A percentile compares a stretch with the other conserved stretches of the same genome.
Evolutionary conservation across 1,140 invertebrate genomes (phyloP).

Genomic region (Achatina immaculata): DNA sequence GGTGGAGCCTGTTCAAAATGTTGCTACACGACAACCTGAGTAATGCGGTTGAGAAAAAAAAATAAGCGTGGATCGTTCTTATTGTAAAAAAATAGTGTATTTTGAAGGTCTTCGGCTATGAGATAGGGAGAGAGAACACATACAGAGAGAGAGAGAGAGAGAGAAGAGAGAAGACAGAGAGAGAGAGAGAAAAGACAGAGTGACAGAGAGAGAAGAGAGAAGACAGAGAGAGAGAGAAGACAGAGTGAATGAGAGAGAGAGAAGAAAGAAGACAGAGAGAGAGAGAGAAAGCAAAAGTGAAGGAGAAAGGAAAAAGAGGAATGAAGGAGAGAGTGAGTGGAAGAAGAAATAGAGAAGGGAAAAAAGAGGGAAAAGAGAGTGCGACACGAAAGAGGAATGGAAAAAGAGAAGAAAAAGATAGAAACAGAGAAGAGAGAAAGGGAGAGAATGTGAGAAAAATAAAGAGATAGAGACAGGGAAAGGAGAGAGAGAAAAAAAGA

Average conservation of each 20-base stretch:
- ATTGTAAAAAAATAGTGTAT: no score
- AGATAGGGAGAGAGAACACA: not conserved
- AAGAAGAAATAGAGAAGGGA: no score
- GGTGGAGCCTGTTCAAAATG: no score
- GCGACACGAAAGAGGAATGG: slow-evolving; percentile 57
- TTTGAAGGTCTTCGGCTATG: no score
- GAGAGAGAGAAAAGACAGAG: slow-evolving; percentile 67
- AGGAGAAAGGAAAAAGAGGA: slow-evolving; percentile 56
- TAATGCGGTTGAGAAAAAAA: no score
- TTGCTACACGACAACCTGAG: no score
- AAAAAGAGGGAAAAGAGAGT: no score
- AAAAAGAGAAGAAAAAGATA: not conserved
- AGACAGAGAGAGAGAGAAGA: slow-evolving; percentile 54
- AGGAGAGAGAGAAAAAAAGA: not conserved
- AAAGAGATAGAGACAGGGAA: no score
- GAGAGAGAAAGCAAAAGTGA: slow-evolving; percentile 67
- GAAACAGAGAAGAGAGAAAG: no score
- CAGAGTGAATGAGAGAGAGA: not conserved
- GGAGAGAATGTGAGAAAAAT: no score
- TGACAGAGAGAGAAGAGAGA: slow-evolving; percentile 51
- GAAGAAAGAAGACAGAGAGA: not conserved
- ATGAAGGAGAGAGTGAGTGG: slow-evolving; percentile 42
- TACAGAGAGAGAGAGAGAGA: not conserved
- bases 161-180: not conserved
- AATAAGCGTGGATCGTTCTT: no score